These are phyloP conservation scores for Sparus aurata DNA, from an alignment of 2,797 vertebrate species.

Conservation along the genomic window DNA sequence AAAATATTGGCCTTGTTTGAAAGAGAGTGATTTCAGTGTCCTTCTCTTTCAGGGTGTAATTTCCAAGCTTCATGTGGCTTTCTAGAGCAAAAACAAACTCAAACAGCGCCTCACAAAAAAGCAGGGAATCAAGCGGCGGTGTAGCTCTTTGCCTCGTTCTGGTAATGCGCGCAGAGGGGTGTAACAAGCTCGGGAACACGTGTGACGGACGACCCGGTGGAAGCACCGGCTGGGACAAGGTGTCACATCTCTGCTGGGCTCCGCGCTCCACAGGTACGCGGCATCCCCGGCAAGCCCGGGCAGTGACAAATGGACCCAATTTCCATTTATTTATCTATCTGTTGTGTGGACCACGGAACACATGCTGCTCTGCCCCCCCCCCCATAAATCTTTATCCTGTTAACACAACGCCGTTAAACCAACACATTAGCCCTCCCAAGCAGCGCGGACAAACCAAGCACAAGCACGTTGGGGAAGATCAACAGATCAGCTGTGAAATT, in stretches of 20 bases:
- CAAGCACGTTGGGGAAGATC: slow-evolving; percentile 22
- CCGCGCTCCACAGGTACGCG: slow-evolving; percentile 66
- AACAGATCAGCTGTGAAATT: slow-evolving; percentile 58
- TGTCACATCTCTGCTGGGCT: slow-evolving; percentile 60
- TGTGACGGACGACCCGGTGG: slow-evolving; percentile 64
- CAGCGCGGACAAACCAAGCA: slow-evolving; percentile 65
- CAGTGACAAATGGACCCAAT: slow-evolving; percentile 81
- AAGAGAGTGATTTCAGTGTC: not conserved
- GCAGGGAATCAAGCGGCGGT: slow-evolving; percentile 34
- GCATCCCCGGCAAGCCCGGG: slow-evolving; percentile 38
- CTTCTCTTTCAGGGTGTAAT: slow-evolving; percentile 14
- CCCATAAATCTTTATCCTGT: slow-evolving; percentile 83
- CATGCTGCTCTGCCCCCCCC: slow-evolving; percentile 59
- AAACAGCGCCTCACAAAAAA: slow-evolving; percentile 41
- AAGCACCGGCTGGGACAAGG: slow-evolving; percentile 56
- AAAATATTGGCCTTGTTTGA: slow-evolving; percentile 9
- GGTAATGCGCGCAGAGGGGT: slow-evolving; percentile 4
- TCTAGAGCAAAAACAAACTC: slow-evolving; percentile 21
- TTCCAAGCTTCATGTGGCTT: slow-evolving; percentile 15
- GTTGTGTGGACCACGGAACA: slow-evolving; percentile 70
- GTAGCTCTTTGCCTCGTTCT: slow-evolving; percentile 17
- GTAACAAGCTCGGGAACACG: slow-evolving; percentile 39
- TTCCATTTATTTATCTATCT: slow-evolving; percentile 83
- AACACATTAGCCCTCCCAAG: slow-evolving; percentile 70
- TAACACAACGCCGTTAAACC: slow-evolving; percentile 76